phyloP scores from a whole-genome alignment of 2,113 vertebrate species.

The Pungitius pungitius region DNA sequence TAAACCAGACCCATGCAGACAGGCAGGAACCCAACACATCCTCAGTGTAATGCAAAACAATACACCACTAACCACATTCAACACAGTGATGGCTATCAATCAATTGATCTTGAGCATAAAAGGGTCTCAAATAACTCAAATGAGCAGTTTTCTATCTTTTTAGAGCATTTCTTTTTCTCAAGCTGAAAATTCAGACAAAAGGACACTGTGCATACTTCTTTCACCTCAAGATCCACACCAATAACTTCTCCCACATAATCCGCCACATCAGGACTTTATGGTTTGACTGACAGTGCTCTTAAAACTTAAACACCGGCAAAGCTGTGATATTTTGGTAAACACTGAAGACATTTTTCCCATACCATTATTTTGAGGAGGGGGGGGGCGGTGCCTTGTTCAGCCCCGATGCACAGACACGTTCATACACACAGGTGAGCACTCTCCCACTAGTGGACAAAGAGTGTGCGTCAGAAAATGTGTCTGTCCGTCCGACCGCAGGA shows the following conservation, averaged over 20 bases:
- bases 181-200: not conserved
- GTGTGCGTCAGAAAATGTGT: no score
- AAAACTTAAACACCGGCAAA: no score
- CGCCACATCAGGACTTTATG: not conserved
- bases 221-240: no score
- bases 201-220: not conserved
- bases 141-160: not conserved
- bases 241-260: no score
- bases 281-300: not conserved
- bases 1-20: not conserved
- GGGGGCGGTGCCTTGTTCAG: no score
- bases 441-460: no score
- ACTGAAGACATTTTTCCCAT: not conserved
- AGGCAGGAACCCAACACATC: not conserved
- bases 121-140: no score
- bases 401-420: no score
- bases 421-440: no score
- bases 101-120: not conserved
- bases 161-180: not conserved
- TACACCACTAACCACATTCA: not conserved
- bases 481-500: no score
- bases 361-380: no score
- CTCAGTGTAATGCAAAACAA: not conserved
- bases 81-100: not conserved
- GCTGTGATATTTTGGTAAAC: not conserved